Base-by-base conservation (phyloP, 2,797 vertebrate genomes). In the Otolemur crassicaudatus region DNA sequence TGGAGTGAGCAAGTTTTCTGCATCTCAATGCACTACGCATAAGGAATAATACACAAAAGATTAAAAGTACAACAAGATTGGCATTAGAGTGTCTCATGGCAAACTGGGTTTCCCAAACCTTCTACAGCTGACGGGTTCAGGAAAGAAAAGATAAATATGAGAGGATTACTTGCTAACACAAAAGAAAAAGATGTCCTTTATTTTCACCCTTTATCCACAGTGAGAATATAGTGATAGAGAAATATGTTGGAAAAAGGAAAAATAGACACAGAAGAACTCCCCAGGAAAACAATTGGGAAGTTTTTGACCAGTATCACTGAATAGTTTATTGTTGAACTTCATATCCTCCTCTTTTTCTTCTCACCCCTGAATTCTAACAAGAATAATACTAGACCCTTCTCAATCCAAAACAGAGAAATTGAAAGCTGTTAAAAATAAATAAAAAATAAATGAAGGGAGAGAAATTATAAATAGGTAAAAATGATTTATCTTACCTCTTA, bases 221-320 rank as follows among this genome's bases (percentile, higher is more conserved):
- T 43, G 12, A 23, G 53, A 95, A 82, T 67, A 53, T 12, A 77
- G 5, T 60, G 6, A 77, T 53, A 77, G 29, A 37, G 25, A 94
- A 85, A 82, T 23, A 11, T 67, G 1, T 72, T 63, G 20, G 25
- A 9, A 23, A 93, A 81, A 87, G 19, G 8, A 81, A 88, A 11
- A 73, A 73, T 25, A 63, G n/a, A n/a, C 3, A 82, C 40, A 76
- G 11, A 23, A 53, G 65, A 93, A 46, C 53, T 84, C 43, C 43
- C 34, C 85, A 76, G 34, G 79, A 70, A 94, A 96, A 60, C 9
- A 69, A 90, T 20, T 61, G 49, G n/a, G n/a, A 87, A 75, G 20
- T 56, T 72, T 90, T 67, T 69, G 13, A 70, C 7, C 27, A 73
- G 43, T 56, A 69, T 40, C 5, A 87, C 27, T 61, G 60, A 77